A percentile compares a stretch with the other conserved stretches of the same genome.
These are phyloP conservation scores for Pterostichus madidus DNA, from an alignment of 2,888 invertebrate species.

Conservation along the genomic window DNA sequence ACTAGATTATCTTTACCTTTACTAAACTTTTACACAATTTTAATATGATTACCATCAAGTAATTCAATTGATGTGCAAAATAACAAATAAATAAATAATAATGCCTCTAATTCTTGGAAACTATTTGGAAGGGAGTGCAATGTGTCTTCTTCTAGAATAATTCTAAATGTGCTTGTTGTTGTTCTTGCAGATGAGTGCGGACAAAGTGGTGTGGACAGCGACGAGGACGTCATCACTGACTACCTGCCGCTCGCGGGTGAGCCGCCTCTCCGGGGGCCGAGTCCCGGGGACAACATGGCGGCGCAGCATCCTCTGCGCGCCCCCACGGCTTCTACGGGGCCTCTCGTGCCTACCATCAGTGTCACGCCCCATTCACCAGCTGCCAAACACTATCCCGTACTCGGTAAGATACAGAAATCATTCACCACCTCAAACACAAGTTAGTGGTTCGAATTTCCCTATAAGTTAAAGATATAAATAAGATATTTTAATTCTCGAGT, in stretches of 20 bases:
- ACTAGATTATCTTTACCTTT: no score
- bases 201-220: slow-evolving; percentile 86
- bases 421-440: no score
- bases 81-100: no score
- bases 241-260: slow-evolving; percentile 80
- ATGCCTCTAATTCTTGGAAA: no score
- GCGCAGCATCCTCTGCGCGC: slow-evolving; percentile 31
- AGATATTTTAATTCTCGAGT: no score
- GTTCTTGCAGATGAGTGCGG: slow-evolving; percentile 83
- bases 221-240: slow-evolving; percentile 89
- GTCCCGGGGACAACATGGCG: slow-evolving; percentile 61
- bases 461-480: no score
- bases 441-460: no score
- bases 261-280: slow-evolving; percentile 68
- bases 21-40: no score
- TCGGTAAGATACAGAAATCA: slow-evolving; percentile 68
- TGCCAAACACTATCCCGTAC: slow-evolving; percentile 83
- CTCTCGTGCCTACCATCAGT: slow-evolving; percentile 90
- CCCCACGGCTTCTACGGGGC: slow-evolving; percentile 71
- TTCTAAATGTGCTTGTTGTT: neutral
- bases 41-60: no score
- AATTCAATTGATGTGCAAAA: no score
- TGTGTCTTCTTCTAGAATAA: no score
- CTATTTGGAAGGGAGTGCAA: no score
- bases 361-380: slow-evolving; percentile 94